Conservation (phyloP, 2,113 vertebrate genomes). For the Prionailurus bengalensis region DNA sequence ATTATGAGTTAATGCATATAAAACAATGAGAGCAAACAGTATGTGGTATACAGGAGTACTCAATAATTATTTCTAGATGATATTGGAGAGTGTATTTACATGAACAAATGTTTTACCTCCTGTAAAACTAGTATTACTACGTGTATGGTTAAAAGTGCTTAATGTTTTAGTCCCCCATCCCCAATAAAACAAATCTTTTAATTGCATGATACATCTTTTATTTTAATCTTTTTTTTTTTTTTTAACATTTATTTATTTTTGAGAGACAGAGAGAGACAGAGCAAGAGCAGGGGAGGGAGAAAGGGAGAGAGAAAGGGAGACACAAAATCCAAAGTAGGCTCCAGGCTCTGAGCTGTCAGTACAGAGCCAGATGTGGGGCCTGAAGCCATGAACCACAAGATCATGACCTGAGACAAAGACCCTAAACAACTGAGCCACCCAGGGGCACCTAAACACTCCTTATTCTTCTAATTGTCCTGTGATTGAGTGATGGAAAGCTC, state of each 20-base stretch:
- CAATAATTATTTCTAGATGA: conserved; percentile 33
- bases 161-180: neutral
- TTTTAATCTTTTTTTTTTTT: too few relatives aligned
- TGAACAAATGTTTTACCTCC: neutral
- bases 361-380: too few relatives aligned
- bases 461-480: neutral
- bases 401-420: too few relatives aligned
- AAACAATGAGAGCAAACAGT: conserved; percentile 39
- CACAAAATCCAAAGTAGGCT: too few relatives aligned
- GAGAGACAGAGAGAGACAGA: too few relatives aligned
- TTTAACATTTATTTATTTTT: too few relatives aligned
- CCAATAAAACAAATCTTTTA: conserved; percentile 2
- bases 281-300: too few relatives aligned
- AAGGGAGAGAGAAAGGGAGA: too few relatives aligned
- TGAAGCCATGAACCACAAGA: too few relatives aligned
- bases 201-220: neutral
- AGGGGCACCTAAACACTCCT: neutral
- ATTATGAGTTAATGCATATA: conserved; percentile 59
- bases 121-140: neutral
- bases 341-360: too few relatives aligned
- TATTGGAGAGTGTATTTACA: neutral
- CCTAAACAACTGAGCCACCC: too few relatives aligned
- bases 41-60: neutral
- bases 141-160: conserved; percentile 28
- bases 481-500: neutral